Evolutionary conservation across 1,140 invertebrate species (phyloP), one percentile per base, ranked within the genome.

Genomic region (Galleria mellonella): DNA sequence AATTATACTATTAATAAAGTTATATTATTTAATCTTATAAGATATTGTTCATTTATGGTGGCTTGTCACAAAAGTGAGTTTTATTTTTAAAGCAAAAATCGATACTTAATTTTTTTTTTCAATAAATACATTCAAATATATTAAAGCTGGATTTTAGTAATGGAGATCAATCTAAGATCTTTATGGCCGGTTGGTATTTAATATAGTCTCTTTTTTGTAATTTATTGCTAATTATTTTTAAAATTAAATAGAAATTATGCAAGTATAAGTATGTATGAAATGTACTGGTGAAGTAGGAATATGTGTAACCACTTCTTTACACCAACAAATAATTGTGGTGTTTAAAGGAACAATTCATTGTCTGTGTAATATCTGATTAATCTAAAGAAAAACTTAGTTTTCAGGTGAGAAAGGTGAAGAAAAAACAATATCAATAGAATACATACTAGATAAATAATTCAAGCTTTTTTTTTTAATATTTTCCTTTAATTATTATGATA

Each of bases 11-110:
- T 51, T 37, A 9, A 47, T 37, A 41, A 41, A 46, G 29, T 27
- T 39, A 29, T 23, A 3, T 41, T 45, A 32, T 14, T 48, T 14
- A 46, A 43, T 30, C 39, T 37, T 17, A 36, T 47, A 42, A 51
- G 40, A 47, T 49, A 42, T 53, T 32, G 31, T 37, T 17, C 4
- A 37, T 37, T 23, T 23, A 6, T 23, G 6, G 35, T 37, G 4
- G 8, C 15, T 17, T 15, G 8, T 37, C 17, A 13, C 13, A 52
- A 39, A 62, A 47, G 64, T 68, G 58, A 68, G 61, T 67, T 36
- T 46, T 4, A 28, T 60, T 52, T 47, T 10, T 57, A 43, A 50
- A 47, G 49, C 32, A 45, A 46, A 43, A 33, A 28, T 45, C 14
- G 1, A 17, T 15, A 17, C 8, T 14, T 35, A 5, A 1, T 14